A percentile compares a stretch with the other conserved stretches of the same genome.
Conservation (phyloP, 2,113 vertebrate species). For the Ahaetulla prasina region DNA sequence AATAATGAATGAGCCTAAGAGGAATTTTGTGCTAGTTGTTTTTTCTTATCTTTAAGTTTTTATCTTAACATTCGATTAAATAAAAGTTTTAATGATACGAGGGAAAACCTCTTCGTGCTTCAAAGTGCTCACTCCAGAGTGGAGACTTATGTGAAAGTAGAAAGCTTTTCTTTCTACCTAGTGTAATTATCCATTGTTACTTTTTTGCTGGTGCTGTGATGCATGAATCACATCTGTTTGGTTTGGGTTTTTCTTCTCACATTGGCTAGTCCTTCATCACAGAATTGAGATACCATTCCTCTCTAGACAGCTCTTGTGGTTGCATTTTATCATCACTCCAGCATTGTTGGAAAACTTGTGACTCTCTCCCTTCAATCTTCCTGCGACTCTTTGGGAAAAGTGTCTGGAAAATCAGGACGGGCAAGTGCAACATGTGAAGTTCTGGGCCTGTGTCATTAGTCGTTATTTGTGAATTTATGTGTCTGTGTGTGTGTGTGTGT, state of each 20-base stretch:
- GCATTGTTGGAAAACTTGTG: not conserved
- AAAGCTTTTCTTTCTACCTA: not conserved
- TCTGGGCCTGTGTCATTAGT: not conserved
- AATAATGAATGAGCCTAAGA: not conserved
- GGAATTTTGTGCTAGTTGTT: not conserved
- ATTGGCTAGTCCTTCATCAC: not conserved
- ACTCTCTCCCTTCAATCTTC: not conserved
- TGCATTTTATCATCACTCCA: not conserved
- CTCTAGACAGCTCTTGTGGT: not conserved
- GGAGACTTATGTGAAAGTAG: not conserved
- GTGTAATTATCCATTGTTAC: not conserved
- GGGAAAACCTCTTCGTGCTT: not conserved
- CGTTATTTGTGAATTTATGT: not conserved
- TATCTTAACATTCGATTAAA: slow-evolving; percentile 4
- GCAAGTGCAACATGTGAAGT: not conserved
- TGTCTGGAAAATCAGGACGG: not conserved
- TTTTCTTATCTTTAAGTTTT: not conserved
- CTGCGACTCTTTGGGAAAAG: not conserved
- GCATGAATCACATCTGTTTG: not conserved
- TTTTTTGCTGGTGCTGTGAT: not conserved
- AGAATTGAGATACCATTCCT: not conserved
- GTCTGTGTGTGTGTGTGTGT: not conserved
- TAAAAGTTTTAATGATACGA: not conserved
- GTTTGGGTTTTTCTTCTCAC: not conserved
- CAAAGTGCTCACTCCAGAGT: not conserved